Base-by-base conservation (phyloP, 2,888 invertebrate species). In the Lasioglossum villosulum region DNA sequence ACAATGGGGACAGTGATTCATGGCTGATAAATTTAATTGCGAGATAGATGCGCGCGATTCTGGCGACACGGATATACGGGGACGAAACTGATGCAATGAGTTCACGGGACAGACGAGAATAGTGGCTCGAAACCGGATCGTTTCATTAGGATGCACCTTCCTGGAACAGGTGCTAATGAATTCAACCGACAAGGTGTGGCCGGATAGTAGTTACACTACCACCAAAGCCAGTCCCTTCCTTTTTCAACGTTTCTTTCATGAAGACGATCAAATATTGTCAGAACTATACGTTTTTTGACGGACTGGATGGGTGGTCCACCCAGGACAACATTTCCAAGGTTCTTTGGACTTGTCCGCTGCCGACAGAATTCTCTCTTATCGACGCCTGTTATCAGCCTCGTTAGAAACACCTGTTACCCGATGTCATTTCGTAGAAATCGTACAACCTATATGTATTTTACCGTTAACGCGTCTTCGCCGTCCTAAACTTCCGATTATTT, bases 331-430 rank as follows among this genome's bases (percentile, higher is more conserved):
- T 79, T 48, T 66, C 10, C 30, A 16, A 37, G 2, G 23, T 16
- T 70, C 19, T 73, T 56, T 39, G 10, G 23, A 14, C 48, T 63
- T n/a, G 23, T 14, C 48, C 68, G 27, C 19, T 19, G 19, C 6
- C 27, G 39, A 71, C 48, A 90, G 90, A 74, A 37, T 52, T 66
- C 90, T 39, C 45, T 86, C 77, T 90, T 90, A 90, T 90, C 90
- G 90, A 90, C 90, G 70, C 75, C 45, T 72, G 90, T 82, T 90
- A 90, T 66, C 75, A 42, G 59, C 14, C 12, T 59, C 30, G 12
- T 45, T 30, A 16, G 37, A 4, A 1, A 14, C 16, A 10, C 16
- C 37, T 42, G 16, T 68, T 68, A 68, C 34, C n/a, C 37, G 37
- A n/a, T 4, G 37, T 4, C 5, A 14, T 19, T 39, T n/a, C 39